Evolutionary conservation across 2,113 vertebrate genomes (phyloP).

Genomic region (Ellobius talpinus): DNA sequence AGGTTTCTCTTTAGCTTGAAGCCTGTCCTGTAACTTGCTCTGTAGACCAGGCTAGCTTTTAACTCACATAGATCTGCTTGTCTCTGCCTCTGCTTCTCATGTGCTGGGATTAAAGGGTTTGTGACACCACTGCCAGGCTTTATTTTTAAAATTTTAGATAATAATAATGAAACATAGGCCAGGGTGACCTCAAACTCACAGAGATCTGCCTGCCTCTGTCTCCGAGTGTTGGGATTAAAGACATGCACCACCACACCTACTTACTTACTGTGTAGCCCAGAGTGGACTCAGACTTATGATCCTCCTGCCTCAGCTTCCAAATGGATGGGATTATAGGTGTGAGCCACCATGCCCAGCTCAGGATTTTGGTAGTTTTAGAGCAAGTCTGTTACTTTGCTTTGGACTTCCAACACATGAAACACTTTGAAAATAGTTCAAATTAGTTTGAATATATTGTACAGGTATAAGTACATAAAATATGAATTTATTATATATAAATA

Average conservation of each 20-base stretch:
- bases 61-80: not conserved
- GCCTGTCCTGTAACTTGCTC: not conserved
- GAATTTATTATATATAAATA: not conserved
- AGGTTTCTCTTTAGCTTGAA: not conserved
- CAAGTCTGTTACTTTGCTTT: constrained; percentile 27
- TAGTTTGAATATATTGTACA: not conserved
- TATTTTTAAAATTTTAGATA: not conserved
- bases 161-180: not conserved
- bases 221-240: not conserved
- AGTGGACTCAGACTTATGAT: too few species aligned
- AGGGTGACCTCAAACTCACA: not conserved
- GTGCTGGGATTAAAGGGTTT: not conserved
- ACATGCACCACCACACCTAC: not conserved
- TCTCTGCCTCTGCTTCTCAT: not conserved
- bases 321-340: not conserved
- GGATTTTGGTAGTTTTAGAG: not conserved
- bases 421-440: constrained; percentile 28
- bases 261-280: not conserved
- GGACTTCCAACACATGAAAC: not conserved
- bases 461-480: not conserved
- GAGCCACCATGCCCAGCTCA: not conserved
- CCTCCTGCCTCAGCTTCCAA: not conserved
- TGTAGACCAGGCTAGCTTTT: not conserved
- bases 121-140: not conserved
- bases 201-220: not conserved